phyloP scores from a whole-genome alignment of 2,113 vertebrate species.

The Microtus ochrogaster region DNA sequence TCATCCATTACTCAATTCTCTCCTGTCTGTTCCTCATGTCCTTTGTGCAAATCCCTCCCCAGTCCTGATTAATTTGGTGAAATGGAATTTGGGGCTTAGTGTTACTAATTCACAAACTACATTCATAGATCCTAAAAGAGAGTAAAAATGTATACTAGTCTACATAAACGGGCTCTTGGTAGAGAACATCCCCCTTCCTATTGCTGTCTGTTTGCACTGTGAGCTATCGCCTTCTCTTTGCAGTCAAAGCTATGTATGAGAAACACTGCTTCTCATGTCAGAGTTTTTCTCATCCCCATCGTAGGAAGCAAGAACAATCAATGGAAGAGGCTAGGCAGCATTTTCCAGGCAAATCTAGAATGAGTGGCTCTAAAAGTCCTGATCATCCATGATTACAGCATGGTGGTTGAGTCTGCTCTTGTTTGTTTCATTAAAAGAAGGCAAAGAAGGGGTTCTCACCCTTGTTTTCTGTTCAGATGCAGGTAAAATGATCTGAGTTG shows the following conservation, averaged over 20 bases:
- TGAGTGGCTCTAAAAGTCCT: background rate
- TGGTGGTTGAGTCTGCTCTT: background rate
- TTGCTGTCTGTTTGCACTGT: background rate
- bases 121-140: background rate
- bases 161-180: background rate
- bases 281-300: background rate
- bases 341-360: background rate
- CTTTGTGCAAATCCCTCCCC: slow-evolving; percentile 47
- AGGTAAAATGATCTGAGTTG: slow-evolving; percentile 6
- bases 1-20: slow-evolving; percentile 36
- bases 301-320: background rate
- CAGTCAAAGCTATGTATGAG: background rate
- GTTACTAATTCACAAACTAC: slow-evolving; percentile 22
- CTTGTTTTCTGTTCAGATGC: background rate
- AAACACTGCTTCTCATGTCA: background rate
- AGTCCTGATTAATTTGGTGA: slow-evolving; percentile 13
- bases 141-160: background rate
- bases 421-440: background rate
- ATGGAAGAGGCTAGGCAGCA: background rate
- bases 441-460: background rate
- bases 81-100: slow-evolving; percentile 32
- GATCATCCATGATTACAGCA: background rate
- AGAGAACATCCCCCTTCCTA: background rate
- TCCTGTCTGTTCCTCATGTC: slow-evolving; percentile 30
- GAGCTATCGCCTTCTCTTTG: background rate